Evolutionary conservation across 2,888 invertebrate species (phyloP).

Genomic region (Drosophila maculinotata): DNA sequence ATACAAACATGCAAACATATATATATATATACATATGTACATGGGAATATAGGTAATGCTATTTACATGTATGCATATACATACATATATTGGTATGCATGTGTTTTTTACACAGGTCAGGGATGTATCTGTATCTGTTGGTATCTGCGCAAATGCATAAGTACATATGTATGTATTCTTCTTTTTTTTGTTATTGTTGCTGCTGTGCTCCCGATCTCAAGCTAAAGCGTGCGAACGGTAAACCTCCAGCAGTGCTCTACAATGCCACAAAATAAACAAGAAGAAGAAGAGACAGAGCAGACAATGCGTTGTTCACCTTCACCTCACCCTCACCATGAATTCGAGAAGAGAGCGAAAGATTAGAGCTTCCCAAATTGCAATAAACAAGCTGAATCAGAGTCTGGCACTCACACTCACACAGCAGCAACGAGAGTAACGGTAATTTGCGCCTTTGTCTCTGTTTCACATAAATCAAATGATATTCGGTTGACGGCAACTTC

Average conservation of each 20-base stretch:
- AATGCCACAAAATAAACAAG: conserved; percentile 12
- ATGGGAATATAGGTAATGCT: conserved; percentile 43
- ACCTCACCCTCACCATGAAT: conserved; percentile 9
- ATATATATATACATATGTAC: conserved; percentile 10
- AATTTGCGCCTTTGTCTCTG: conserved; percentile 9
- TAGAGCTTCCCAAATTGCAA: conserved; percentile 52
- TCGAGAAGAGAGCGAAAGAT: background rate
- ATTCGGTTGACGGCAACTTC: conserved; percentile 36
- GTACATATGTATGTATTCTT: conserved; percentile 1
- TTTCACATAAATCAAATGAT: conserved; percentile 21
- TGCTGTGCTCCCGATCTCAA: conserved; percentile 26
- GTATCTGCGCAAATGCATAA: conserved; percentile 46
- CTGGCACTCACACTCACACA: conserved; percentile 10
- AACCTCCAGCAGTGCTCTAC: background rate
- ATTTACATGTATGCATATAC: conserved; percentile 27
- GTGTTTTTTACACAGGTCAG: conserved; percentile 62
- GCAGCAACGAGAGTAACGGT: conserved; percentile 16
- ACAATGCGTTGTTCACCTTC: conserved; percentile 26
- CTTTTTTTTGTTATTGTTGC: conserved; percentile 6
- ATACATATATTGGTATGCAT: conserved; percentile 16
- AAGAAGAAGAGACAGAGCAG: background rate
- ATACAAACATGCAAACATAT: background rate
- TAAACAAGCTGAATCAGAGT: conserved; percentile 56
- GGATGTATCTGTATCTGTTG: conserved; percentile 52
- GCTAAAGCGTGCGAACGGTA: conserved; percentile 21